These are phyloP conservation scores for Dynastes maya DNA, from an alignment of 2,888 invertebrate genomes.

Conservation along the genomic window DNA sequence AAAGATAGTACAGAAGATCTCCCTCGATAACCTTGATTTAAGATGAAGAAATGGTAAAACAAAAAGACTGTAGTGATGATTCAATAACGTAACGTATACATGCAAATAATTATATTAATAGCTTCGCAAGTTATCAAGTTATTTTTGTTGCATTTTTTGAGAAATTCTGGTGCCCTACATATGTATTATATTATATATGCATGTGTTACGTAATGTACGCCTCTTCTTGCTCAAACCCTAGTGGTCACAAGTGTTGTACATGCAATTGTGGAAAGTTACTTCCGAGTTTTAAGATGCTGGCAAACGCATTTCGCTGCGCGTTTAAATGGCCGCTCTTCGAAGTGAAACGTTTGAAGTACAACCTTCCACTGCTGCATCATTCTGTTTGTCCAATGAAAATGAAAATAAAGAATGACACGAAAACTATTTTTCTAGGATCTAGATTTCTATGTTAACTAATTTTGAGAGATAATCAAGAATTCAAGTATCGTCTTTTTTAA, in stretches of 20 bases:
- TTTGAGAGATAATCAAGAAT: no score
- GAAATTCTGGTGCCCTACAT: conserved; percentile 27
- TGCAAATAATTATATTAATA: conserved; percentile 27
- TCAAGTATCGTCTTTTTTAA: no score
- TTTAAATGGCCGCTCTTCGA: background rate
- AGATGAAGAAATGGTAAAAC: background rate
- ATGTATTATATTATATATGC: conserved; percentile 22
- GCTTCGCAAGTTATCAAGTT: conserved; percentile 38
- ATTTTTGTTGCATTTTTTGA: conserved; percentile 34
- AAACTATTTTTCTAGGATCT: no score
- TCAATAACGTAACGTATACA: conserved; percentile 29
- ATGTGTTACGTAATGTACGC: conserved; percentile 54
- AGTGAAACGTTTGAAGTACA: background rate
- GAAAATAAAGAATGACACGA: background rate
- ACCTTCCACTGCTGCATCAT: conserved; percentile 4
- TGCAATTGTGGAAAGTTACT: conserved; percentile 2
- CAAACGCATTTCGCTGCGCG: background rate
- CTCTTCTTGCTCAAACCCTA: conserved; percentile 64
- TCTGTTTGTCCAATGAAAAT: conserved; percentile 6
- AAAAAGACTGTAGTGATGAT: conserved; percentile 31
- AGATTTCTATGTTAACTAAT: no score
- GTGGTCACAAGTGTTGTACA: conserved; percentile 54
- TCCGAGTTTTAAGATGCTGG: no score
- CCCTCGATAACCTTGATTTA: conserved; percentile 5
- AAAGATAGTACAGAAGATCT: conserved; percentile 28